Evolutionary conservation across 2,113 vertebrate species (phyloP).

Genomic region (Ptilonorhynchus violaceus): DNA sequence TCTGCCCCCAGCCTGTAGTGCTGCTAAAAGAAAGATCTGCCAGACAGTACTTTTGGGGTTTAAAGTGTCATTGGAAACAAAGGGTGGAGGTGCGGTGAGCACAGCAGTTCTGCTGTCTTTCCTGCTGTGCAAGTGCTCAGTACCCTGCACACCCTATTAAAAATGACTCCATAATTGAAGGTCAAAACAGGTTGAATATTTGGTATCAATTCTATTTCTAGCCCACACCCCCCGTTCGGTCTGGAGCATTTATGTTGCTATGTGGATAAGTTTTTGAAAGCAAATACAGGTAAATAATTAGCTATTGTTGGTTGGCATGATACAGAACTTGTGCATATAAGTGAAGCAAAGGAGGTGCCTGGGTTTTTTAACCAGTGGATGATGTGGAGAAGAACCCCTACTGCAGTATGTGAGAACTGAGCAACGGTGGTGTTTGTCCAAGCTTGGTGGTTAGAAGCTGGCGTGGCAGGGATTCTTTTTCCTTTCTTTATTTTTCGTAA

Average conservation of each 20-base stretch:
- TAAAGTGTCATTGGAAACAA: neutral
- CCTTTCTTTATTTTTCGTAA: neutral
- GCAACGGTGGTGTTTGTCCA: neutral
- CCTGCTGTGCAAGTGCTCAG: neutral
- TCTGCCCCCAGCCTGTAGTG: neutral
- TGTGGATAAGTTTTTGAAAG: neutral
- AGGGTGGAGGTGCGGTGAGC: neutral
- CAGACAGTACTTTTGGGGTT: neutral
- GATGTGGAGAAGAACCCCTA: neutral
- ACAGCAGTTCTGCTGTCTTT: fast-evolving
- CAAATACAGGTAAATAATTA: neutral
- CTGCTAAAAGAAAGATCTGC: neutral
- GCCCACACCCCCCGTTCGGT: neutral
- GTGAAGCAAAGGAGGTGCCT: neutral
- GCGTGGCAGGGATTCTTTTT: neutral
- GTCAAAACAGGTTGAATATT: neutral
- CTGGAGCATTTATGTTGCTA: neutral
- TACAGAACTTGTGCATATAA: neutral
- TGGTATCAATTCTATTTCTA: neutral
- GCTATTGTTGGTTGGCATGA: neutral
- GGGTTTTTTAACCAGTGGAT: neutral
- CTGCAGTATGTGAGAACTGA: neutral
- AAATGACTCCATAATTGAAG: neutral
- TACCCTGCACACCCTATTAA: fast-evolving
- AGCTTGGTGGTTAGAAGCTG: neutral